phyloP scores from a whole-genome alignment of 2,113 vertebrate species.

The Pteropus alecto region DNA sequence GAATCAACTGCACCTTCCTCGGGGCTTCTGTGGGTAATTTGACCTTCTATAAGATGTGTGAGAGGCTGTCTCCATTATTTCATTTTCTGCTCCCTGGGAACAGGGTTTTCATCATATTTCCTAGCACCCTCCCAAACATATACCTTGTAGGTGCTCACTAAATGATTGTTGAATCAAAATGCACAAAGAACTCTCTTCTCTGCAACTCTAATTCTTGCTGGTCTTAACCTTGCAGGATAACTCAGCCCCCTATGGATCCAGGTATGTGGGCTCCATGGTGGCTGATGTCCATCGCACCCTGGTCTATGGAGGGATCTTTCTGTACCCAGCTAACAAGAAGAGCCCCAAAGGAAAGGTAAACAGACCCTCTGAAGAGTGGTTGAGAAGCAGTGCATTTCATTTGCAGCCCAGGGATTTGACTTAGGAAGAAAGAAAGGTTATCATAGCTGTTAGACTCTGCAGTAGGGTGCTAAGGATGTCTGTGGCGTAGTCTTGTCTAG shows the following conservation, averaged over 20 bases:
- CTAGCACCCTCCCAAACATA: neutral
- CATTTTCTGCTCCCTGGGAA: neutral
- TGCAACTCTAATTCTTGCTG: neutral
- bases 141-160: accelerated
- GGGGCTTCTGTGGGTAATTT: neutral
- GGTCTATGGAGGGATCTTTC: conserved; percentile 96
- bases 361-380: no score
- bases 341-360: conserved; percentile 95
- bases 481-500: neutral
- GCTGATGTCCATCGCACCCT: conserved; percentile 97
- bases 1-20: neutral
- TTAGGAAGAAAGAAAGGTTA: neutral
- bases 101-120: neutral
- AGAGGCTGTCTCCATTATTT: neutral
- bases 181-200: neutral
- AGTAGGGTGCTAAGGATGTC: neutral
- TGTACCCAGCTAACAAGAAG: conserved; percentile 95
- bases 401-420: neutral
- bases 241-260: conserved; percentile 89
- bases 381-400: neutral
- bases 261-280: conserved; percentile 98
- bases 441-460: no score
- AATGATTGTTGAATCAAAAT: neutral
- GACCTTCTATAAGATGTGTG: neutral
- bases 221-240: conserved; percentile 85